These are phyloP conservation scores for Dryadula phaetusa DNA, from an alignment of 2,888 invertebrate species.

Conservation along the genomic window DNA sequence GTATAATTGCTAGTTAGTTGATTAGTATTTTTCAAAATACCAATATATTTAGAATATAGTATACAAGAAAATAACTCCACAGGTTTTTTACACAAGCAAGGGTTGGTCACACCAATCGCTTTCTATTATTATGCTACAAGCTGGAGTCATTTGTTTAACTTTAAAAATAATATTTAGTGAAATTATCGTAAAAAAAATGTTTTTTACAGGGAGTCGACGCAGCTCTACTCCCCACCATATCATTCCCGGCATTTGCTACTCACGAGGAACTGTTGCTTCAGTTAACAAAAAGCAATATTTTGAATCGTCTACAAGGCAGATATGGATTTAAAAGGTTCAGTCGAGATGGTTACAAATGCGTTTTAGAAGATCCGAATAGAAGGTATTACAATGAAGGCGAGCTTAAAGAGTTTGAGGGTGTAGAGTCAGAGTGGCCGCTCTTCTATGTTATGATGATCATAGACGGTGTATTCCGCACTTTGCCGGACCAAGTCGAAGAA, in stretches of 20 bases:
- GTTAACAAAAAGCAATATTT: slow-evolving; percentile 93
- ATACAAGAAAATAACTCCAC: no score
- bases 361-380: slow-evolving; percentile 91
- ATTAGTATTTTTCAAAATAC: no score
- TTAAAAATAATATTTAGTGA: background rate
- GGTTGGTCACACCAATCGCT: no score
- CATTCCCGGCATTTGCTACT: slow-evolving; percentile 99
- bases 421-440: slow-evolving; percentile 99
- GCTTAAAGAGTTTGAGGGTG: slow-evolving; percentile 96
- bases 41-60: no score
- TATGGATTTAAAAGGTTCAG: slow-evolving; percentile 97
- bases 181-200: background rate
- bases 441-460: slow-evolving; percentile 98
- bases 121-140: background rate
- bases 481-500: slow-evolving; percentile 95
- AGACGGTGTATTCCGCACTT: slow-evolving; percentile 95
- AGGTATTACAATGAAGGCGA: slow-evolving; percentile 95
- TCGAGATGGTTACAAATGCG: slow-evolving; percentile 96
- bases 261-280: slow-evolving; percentile 96
- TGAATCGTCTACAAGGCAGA: slow-evolving; percentile 92
- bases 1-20: no score
- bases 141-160: background rate
- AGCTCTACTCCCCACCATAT: slow-evolving; percentile 95
- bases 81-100: no score
- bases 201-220: slow-evolving; percentile 94